These are phyloP conservation scores for Aplochiton taeniatus DNA, from an alignment of 2,797 vertebrate genomes.

Conservation along the genomic window DNA sequence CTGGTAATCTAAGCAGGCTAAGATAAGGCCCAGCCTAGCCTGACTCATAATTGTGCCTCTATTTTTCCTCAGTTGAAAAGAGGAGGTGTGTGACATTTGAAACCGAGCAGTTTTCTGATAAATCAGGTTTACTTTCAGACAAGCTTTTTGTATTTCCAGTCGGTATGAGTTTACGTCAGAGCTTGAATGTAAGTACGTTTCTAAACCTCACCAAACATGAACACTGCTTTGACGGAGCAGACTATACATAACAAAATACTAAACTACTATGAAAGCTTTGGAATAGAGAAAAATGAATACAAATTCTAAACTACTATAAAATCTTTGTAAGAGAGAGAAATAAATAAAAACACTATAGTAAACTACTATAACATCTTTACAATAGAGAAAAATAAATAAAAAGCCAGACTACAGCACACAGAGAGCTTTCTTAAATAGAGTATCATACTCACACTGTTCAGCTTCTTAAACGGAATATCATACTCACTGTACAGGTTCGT, in stretches of 20 bases:
- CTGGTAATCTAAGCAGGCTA: background rate
- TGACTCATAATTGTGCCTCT: conserved; percentile 36
- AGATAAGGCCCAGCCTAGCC: background rate
- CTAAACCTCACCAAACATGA: no score
- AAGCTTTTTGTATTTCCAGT: background rate
- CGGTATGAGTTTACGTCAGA: no score
- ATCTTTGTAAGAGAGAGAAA: no score
- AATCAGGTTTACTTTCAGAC: conserved; percentile 4
- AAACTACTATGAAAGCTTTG: no score
- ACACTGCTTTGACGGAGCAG: no score
- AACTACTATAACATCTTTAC: background rate
- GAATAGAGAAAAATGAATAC: no score
- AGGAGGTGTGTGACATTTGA: conserved; percentile 53
- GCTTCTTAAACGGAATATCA: background rate
- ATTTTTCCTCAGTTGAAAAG: background rate
- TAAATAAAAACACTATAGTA: background rate
- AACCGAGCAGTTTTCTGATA: conserved; percentile 51
- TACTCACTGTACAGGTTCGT: background rate
- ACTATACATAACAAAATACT: no score
- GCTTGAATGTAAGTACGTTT: no score
- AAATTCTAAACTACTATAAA: no score
- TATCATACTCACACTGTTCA: background rate
- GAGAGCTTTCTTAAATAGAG: background rate
- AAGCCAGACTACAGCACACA: background rate
- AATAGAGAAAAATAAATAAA: background rate